Percentiles rank a stretch among this genome's conserved stretches.
Conservation (phyloP, 2,797 vertebrate genomes). For the Parauchenoglanis punctatus region DNA sequence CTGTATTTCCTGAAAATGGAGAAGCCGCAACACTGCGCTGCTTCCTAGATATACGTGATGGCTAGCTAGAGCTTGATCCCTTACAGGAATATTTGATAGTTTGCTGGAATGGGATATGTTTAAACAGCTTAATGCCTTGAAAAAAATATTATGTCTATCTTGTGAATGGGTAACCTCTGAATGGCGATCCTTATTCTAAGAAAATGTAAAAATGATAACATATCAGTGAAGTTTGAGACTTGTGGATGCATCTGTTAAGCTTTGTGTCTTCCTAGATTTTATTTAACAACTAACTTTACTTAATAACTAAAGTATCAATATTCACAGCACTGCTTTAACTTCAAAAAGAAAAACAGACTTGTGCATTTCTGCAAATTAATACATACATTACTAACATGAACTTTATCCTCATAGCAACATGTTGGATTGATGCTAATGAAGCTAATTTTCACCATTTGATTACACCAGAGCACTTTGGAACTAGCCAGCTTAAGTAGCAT, state of each 20-base stretch:
- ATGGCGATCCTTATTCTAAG: not conserved
- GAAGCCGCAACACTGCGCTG: constrained; percentile 46
- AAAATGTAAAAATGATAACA: not conserved
- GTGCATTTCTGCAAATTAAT: not conserved
- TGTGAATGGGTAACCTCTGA: constrained; percentile 5
- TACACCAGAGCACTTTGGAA: not conserved
- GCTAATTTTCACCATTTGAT: not conserved
- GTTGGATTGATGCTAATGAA: not conserved
- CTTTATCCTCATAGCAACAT: not conserved
- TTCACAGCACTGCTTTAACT: not conserved
- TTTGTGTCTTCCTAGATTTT: not conserved
- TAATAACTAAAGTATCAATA: not conserved
- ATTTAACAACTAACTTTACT: not conserved
- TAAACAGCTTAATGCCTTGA: constrained; percentile 26
- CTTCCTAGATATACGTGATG: constrained; percentile 43
- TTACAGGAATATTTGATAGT: constrained; percentile 46
- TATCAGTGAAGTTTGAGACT: not conserved
- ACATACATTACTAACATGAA: not conserved
- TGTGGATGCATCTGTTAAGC: not conserved
- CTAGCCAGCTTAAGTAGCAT: not conserved
- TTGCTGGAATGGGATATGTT: constrained; percentile 34
- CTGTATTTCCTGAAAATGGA: constrained; percentile 51
- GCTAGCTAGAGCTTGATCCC: constrained; percentile 25
- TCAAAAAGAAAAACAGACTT: not conserved
- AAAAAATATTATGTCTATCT: constrained; percentile 16